Conservation (phyloP, 2,888 invertebrate genomes). For the Allophyes oxyacanthae region DNA sequence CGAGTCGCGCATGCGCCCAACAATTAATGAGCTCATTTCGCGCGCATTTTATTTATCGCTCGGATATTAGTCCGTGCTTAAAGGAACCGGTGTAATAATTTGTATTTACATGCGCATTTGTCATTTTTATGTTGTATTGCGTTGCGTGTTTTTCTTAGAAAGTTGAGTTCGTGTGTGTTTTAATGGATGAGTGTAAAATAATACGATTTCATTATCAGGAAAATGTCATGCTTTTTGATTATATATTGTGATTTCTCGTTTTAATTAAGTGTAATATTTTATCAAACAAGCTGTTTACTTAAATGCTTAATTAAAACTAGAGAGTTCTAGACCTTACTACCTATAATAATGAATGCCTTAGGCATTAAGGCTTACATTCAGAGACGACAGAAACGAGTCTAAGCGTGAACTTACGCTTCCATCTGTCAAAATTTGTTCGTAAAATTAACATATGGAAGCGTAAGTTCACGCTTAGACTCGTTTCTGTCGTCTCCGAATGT, state of each 20-base stretch:
- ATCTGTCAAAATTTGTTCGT: no score
- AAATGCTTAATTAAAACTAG: no score
- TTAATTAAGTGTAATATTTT: no score
- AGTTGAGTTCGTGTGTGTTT: slow-evolving; percentile 20
- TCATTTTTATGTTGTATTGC: slow-evolving; percentile 63
- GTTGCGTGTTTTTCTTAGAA: slow-evolving; percentile 47
- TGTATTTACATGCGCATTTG: slow-evolving; percentile 61
- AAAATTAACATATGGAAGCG: no score
- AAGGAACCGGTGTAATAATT: slow-evolving; percentile 61
- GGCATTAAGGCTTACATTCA: no score
- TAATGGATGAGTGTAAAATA: slow-evolving; percentile 10
- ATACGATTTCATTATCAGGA: slow-evolving; percentile 6
- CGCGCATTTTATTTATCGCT: slow-evolving; percentile 81
- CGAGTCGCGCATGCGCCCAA: slow-evolving; percentile 67
- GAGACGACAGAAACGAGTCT: no score
- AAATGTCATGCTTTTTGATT: slow-evolving; percentile 6
- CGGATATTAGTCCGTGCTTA: slow-evolving; percentile 70
- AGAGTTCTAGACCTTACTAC: no score
- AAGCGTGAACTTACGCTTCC: no score
- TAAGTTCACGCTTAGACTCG: no score
- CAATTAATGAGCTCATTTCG: slow-evolving; percentile 85
- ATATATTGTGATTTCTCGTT: slow-evolving; percentile 8
- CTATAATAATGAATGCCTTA: no score
- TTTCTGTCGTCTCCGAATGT: no score
- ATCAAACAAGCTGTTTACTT: no score